Conservation (phyloP, 2,888 invertebrate genomes). For the Nezara viridula region DNA sequence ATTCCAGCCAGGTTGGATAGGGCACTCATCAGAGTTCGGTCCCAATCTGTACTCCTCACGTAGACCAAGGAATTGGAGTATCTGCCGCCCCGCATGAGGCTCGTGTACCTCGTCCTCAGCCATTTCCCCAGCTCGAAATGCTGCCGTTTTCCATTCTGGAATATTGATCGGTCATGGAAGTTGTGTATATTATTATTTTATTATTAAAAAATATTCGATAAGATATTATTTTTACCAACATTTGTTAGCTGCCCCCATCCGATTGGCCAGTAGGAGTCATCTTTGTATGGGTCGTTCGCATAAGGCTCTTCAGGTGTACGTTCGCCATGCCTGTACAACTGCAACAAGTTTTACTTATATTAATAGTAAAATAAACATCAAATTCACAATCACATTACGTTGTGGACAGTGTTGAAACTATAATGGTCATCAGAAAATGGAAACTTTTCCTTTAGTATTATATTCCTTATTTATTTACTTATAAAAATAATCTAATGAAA, state of each 20-base stretch:
- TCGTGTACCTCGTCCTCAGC: slow-evolving; percentile 75
- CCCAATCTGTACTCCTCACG: slow-evolving; percentile 80
- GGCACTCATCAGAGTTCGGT: slow-evolving; percentile 82
- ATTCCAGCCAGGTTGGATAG: slow-evolving; percentile 79
- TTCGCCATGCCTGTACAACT: slow-evolving; percentile 91
- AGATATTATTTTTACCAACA: slow-evolving; percentile 69
- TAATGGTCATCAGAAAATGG: not conserved
- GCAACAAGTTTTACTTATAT: slow-evolving; percentile 62
- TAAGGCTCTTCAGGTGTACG: slow-evolving; percentile 85
- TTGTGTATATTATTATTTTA: not conserved
- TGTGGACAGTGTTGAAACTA: not conserved
- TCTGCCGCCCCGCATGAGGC: slow-evolving; percentile 61
- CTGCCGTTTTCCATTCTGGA: slow-evolving; percentile 76
- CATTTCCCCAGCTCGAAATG: slow-evolving; percentile 78
- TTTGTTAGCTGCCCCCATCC: slow-evolving; percentile 91
- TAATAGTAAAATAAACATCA: not conserved
- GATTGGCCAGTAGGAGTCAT: slow-evolving; percentile 83
- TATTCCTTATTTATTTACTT: too few species aligned
- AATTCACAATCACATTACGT: too few species aligned
- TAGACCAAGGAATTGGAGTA: slow-evolving; percentile 69
- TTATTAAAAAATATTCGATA: not conserved
- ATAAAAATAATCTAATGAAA: too few species aligned
- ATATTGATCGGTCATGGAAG: not conserved
- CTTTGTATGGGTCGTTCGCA: slow-evolving; percentile 84
- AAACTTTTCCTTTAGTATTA: too few species aligned